Evolutionary conservation across 2,797 vertebrate species (phyloP).

Genomic region (Balearica regulorum): DNA sequence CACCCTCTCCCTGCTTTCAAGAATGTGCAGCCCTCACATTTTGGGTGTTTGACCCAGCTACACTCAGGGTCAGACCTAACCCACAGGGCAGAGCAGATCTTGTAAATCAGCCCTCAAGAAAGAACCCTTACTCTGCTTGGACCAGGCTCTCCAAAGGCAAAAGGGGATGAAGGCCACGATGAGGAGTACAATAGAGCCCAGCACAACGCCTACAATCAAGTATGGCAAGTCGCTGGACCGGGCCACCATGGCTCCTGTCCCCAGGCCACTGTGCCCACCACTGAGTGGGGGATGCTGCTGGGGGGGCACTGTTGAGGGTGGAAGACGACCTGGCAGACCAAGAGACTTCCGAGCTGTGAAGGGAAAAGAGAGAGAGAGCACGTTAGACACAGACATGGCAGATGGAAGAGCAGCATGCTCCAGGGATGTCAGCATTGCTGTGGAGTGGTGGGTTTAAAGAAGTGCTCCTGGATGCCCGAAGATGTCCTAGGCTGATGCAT

Average conservation of each 20-base stretch:
- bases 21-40: not conserved
- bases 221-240: conserved; percentile 92
- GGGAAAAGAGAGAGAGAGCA: not conserved
- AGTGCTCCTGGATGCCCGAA: not conserved
- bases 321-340: conserved; percentile 70
- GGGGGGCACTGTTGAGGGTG: conserved; percentile 71
- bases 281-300: conserved; percentile 66
- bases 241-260: conserved; percentile 79
- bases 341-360: conserved; percentile 78
- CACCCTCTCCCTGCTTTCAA: not conserved
- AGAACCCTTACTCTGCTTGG: conserved; percentile 91
- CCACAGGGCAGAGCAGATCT: not conserved
- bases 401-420: not conserved
- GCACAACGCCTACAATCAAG: conserved; percentile 89
- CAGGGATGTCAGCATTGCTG: not conserved
- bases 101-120: not conserved
- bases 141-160: conserved; percentile 95
- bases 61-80: not conserved
- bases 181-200: conserved; percentile 91
- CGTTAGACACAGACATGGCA: fast-evolving
- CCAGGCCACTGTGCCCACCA: conserved; percentile 68
- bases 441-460: not conserved
- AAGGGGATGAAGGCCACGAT: conserved; percentile 96
- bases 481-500: not conserved
- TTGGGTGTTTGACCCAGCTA: not conserved